phyloP scores from a whole-genome alignment of 1,140 invertebrate genomes.

The Drosophila bocqueti region DNA sequence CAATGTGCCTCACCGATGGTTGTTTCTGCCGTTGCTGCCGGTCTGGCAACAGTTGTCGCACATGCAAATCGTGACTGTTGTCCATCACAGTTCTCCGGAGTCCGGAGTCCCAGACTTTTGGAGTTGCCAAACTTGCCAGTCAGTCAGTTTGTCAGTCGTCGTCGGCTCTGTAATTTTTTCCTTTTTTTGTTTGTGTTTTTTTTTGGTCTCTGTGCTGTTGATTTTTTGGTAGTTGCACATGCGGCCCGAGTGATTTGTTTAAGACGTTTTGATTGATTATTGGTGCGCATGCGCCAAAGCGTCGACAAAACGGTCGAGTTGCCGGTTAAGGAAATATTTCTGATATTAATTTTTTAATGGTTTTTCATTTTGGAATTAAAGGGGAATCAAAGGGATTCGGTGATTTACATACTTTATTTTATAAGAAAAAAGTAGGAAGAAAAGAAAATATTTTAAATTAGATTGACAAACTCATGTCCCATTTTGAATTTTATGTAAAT shows the following conservation, averaged over 20 bases:
- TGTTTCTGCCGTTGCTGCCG: conserved; percentile 38
- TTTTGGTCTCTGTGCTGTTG: conserved; percentile 45
- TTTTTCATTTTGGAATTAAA: neutral
- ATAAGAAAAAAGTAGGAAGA: neutral
- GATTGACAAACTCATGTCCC: neutral
- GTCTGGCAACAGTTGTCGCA: conserved; percentile 80
- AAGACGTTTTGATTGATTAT: conserved; percentile 84
- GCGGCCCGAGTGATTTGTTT: conserved; percentile 80
- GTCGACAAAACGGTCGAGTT: conserved; percentile 57
- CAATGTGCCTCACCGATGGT: conserved; percentile 73
- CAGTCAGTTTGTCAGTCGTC: conserved; percentile 39
- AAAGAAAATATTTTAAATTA: neutral
- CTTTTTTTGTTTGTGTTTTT: conserved; percentile 43
- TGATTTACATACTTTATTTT: neutral
- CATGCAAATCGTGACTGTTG: conserved; percentile 84
- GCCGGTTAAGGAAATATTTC: neutral
- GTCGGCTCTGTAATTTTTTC: conserved; percentile 53
- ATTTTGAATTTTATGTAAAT: neutral
- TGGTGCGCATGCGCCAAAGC: conserved; percentile 68
- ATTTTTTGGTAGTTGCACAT: conserved; percentile 74
- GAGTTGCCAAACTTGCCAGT: conserved; percentile 74
- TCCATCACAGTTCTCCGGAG: conserved; percentile 66
- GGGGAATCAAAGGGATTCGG: neutral
- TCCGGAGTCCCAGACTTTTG: conserved; percentile 16
- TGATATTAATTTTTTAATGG: conserved; percentile 1